Conservation (phyloP, 2,888 invertebrate species). For the Tenthredo mesomela region DNA sequence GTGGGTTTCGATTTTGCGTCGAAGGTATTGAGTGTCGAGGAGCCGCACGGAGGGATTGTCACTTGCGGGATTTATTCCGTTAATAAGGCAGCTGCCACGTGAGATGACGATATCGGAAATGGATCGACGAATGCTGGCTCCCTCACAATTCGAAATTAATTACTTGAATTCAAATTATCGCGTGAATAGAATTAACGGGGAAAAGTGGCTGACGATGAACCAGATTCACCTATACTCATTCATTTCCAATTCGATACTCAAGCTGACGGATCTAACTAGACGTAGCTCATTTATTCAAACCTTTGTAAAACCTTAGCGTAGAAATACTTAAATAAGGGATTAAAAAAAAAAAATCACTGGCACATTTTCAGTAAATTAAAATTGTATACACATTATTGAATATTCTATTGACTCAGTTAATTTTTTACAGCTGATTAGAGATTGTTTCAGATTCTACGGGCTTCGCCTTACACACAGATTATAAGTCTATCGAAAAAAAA, state of each 20-base stretch:
- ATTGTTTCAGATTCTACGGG: no score
- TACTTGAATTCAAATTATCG: slow-evolving; percentile 12
- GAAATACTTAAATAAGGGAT: no score
- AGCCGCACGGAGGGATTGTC: slow-evolving; percentile 14
- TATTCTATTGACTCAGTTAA: no score
- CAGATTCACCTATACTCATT: not conserved
- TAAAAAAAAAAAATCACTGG: no score
- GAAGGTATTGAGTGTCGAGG: slow-evolving; percentile 23
- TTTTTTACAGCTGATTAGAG: not conserved
- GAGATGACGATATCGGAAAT: slow-evolving; percentile 13
- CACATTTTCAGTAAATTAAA: not conserved
- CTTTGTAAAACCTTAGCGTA: not conserved
- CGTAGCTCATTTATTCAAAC: not conserved
- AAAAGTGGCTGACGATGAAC: not conserved
- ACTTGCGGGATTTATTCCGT: slow-evolving; percentile 32
- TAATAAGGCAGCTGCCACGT: slow-evolving; percentile 42
- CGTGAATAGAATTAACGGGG: not conserved
- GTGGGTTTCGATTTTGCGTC: slow-evolving; percentile 33
- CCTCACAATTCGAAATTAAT: slow-evolving; percentile 18
- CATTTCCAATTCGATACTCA: not conserved
- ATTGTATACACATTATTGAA: no score
- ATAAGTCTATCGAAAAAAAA: no score
- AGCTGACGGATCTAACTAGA: not conserved
- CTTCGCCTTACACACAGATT: no score
- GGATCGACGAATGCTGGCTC: not conserved